Evolutionary conservation across 2,113 vertebrate species (phyloP).

Genomic region (Pseudorhombus dupliciocellatus): DNA sequence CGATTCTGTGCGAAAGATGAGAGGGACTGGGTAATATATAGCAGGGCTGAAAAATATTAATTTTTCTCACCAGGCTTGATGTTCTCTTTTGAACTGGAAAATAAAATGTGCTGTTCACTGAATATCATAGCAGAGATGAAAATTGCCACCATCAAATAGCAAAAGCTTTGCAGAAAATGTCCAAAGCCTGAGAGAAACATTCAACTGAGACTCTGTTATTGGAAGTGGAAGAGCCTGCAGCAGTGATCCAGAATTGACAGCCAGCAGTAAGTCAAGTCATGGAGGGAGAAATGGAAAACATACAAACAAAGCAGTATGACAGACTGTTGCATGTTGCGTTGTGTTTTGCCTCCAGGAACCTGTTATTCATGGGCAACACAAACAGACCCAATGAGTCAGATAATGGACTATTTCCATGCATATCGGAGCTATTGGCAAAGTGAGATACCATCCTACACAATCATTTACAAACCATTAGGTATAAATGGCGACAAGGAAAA

Average conservation of each 20-base stretch:
- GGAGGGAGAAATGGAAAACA: too few relatives aligned
- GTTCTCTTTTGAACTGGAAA: neutral
- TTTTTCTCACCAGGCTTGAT: neutral
- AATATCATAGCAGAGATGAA: neutral
- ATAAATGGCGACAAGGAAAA: neutral
- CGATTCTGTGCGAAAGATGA: neutral
- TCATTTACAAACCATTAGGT: slow-evolving; percentile 1
- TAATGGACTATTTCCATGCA: neutral
- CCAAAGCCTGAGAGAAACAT: too few relatives aligned
- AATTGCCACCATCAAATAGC: neutral
- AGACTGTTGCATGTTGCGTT: neutral
- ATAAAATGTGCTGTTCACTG: too few relatives aligned
- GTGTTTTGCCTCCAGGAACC: neutral
- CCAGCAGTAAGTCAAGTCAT: too few relatives aligned
- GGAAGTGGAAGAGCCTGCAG: too few relatives aligned
- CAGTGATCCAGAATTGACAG: too few relatives aligned
- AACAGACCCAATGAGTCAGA: neutral
- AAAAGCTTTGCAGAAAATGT: neutral
- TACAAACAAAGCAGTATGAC: neutral
- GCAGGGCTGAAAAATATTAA: too few relatives aligned
- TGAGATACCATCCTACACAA: neutral
- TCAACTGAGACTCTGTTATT: too few relatives aligned
- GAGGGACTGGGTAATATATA: neutral
- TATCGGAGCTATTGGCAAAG: neutral
- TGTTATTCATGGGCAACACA: neutral